Evolutionary conservation across 2,888 invertebrate genomes (phyloP), one percentile per base, ranked within the genome.

Genomic region (Stramonita haemastoma): DNA sequence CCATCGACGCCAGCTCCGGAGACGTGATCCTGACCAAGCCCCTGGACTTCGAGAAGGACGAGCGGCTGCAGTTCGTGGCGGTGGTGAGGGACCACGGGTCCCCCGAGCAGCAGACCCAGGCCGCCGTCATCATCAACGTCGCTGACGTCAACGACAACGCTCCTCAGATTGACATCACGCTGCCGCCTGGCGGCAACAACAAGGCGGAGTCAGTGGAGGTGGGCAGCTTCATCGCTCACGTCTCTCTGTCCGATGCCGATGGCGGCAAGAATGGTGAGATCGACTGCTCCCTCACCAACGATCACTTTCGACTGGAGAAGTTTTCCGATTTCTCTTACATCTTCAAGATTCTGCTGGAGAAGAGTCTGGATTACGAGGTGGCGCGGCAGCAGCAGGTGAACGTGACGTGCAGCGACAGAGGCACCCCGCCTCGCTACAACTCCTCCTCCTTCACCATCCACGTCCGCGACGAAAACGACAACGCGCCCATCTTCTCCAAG

Each of bases 141-240:
- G 90, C 98, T 32, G 97, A 98, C 1, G 98, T 99, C 0, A 96
- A 98, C 92, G 99, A 99, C 97, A 98, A 99, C 96, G 98, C 98
- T 0, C 98, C 98, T 89, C 97, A 97, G 13, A 97, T 98, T 0
- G 98, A 98, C 92, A 98, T 98, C 32, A 98, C 98, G 95, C 96
- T 99, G 90, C 97, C 98, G 92, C 97, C 97, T 93, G 98, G 99
- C 95, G 97, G 97, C 1, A 95, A 95, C 46, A 90, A 93, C 56
- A 94, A 96, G 17, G 90, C 92, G 15, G 96, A 96, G 92, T 94
- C 98, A 96, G 98, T 98, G 0, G 97, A 97, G 89, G 98, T 98
- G 95, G 98, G 98, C 56, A 98, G 98, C 66, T 98, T 99, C 57
- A 99, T 99, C 0, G 99, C 99, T 0, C 99, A 98, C 11, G 98